These are phyloP conservation scores for Clunio marinus DNA, from an alignment of 2,888 invertebrate genomes.

Conservation along the genomic window DNA sequence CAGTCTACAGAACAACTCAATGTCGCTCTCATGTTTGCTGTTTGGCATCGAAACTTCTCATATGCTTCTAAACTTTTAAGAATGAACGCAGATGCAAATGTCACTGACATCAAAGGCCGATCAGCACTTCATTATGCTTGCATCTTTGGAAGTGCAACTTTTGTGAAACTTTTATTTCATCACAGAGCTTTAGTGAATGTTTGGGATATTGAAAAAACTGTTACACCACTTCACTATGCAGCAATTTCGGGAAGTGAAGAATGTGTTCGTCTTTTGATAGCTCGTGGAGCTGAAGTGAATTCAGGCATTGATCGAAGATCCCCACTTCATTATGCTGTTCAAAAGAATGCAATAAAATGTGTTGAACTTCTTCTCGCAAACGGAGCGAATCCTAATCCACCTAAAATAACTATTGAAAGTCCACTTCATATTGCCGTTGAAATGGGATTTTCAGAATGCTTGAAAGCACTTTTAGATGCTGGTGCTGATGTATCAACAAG, in stretches of 20 bases:
- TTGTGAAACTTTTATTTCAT: constrained; percentile 65
- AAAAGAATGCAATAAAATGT: constrained; percentile 69
- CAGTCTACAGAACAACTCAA: constrained; percentile 44
- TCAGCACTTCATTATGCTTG: constrained; percentile 75
- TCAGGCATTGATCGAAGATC: constrained; percentile 66
- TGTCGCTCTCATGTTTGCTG: constrained; percentile 47
- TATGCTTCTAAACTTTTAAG: constrained; percentile 46
- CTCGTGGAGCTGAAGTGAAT: constrained; percentile 73
- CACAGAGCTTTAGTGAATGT: constrained; percentile 64
- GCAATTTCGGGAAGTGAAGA: constrained; percentile 54
- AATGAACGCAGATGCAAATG: constrained; percentile 57
- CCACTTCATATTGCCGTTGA: constrained; percentile 78
- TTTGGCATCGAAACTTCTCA: constrained; percentile 47
- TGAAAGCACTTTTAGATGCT: constrained; percentile 67
- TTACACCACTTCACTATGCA: constrained; percentile 73
- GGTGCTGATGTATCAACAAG: constrained; percentile 78
- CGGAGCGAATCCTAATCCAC: constrained; percentile 78
- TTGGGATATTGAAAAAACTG: constrained; percentile 67
- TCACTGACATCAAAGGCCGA: constrained; percentile 63
- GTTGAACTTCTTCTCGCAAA: constrained; percentile 67
- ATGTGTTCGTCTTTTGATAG: constrained; percentile 59
- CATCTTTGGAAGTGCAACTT: constrained; percentile 67
- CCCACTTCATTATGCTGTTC: constrained; percentile 79
- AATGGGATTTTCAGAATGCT: constrained; percentile 64
- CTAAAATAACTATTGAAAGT: constrained; percentile 80